phyloP scores from a whole-genome alignment of 2,113 vertebrate species.

The Reinhardtius hippoglossoides region DNA sequence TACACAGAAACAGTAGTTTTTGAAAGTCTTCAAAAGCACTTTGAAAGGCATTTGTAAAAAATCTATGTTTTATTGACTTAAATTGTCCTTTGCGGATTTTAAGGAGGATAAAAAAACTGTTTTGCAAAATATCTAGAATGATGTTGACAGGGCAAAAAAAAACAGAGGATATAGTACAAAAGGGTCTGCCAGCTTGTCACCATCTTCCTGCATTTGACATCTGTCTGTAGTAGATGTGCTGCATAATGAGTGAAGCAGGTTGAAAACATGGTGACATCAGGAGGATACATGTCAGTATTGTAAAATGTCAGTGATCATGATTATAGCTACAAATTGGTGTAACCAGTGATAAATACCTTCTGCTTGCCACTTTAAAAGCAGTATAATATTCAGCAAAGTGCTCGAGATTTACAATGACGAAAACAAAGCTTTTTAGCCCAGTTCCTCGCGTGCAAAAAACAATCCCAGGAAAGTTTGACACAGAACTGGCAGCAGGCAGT shows the following conservation, averaged over 20 bases:
- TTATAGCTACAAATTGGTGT: neutral
- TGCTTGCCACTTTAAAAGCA: neutral
- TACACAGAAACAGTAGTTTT: no score
- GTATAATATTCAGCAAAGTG: constrained; percentile 19
- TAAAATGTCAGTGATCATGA: neutral
- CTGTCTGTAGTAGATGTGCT: no score
- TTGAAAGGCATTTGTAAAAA: no score
- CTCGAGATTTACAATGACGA: constrained; percentile 58
- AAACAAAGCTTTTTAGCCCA: constrained; percentile 39
- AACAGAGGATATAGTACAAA: neutral
- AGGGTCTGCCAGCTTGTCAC: neutral
- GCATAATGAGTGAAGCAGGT: no score
- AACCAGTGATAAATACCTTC: neutral
- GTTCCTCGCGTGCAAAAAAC: neutral
- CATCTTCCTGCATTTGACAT: neutral
- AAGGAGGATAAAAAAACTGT: no score
- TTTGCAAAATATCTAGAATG: no score
- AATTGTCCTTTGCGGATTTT: no score
- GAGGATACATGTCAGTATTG: no score
- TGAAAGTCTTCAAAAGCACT: no score
- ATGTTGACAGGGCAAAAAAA: neutral
- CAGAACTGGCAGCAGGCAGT: constrained; percentile 66
- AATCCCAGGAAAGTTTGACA: constrained; percentile 53
- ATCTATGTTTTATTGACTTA: no score
- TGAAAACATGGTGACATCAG: no score